Base-by-base conservation (phyloP, 2,888 invertebrate species). In the Hypomecis atomaria region DNA sequence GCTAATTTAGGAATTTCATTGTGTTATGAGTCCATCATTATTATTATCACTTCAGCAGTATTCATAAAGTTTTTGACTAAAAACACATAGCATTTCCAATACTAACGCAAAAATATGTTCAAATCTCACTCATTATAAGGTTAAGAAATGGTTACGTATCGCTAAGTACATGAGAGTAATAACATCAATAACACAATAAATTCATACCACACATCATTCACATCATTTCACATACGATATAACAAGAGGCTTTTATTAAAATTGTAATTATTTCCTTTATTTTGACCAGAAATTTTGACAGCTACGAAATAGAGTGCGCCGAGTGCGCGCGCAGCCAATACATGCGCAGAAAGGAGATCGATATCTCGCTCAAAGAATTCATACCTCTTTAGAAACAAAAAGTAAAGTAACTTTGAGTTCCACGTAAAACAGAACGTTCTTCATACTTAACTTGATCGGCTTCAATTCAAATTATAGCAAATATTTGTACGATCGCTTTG, bases 281-380 rank as follows among this genome's bases (percentile, higher is more conserved):
- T 85, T 85, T 89, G 88, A 89, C 88, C 52, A 84, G 79, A 34
- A 82, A 79, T 85, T n/a, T 85, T 89, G 89, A 89, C 88, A 85
- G 47, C 61, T 40, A 52, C 6, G 40, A 42, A 9, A 42, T 36
- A 10, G 13, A 9, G 13, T 67, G 81, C 36, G 81, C 36, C 55
- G 65, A 57, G 13, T 86, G 89, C 89, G 90, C 87, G 86, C 89
- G 89, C 85, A n/a, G 61, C 62, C 72, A 65, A 23, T 75, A 72
- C 67, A 72, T 73, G 76, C 78, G 78, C 76, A 72, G 70, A 45
- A 47, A 58, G 52, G 70, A 79, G 86, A 90, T 90, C 89, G 82
- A 90, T 90, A 89, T 78, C 60, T 62, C 59, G 54, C 23, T 23
- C 23, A 23, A 23, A 23, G 23, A 23, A 23, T 23, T 23, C 23